Evolutionary conservation across 2,888 invertebrate genomes (phyloP), one percentile per base, ranked within the genome.

Genomic region (Metellina segmentata): DNA sequence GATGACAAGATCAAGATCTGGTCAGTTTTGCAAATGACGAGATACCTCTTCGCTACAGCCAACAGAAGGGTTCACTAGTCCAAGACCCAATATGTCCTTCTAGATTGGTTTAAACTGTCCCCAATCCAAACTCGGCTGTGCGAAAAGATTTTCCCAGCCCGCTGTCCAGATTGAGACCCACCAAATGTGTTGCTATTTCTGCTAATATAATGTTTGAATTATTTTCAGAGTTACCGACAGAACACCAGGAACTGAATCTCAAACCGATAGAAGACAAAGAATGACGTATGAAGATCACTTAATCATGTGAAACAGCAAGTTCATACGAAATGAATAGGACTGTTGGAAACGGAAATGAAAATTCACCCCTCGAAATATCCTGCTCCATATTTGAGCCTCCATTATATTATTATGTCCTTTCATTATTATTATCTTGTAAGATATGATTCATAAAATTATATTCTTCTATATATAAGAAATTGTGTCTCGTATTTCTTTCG

Each of bases 371-470:
- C 78, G 48, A 83, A 89, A n/a, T 70, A 34, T 52, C 77, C 75
- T 51, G 51, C 70, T 69, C 82, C 82, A 82, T 82, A 75, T 83
- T 71, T 78, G 69, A 61, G 61, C 78, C 70, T 83, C 74, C 77
- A 81, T 89, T 69, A 16, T 78, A 78, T 83, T 69, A 52, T 49
- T 85, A 48, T 75, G 75, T 85, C 52, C 75, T 85, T 75, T 70
- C 85, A 86, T 88, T 75, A 49, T 49, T 81, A 48, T 11, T 72
- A 49, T 81, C 79, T 75, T 90, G 85, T 85, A 90, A 79, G 61
- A 81, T 85, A 48, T 88, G 74, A 75, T 75, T 72, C 82, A 82
- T 75, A 85, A 75, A 85, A n/a, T 75, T 85, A 72, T 85, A 85
- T 85, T 85, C 85, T 85, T 85, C 8, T 85, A 85, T 61, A 61